These are phyloP conservation scores for Pelmatolapia mariae DNA, from an alignment of 2,113 vertebrate species.

Conservation along the genomic window DNA sequence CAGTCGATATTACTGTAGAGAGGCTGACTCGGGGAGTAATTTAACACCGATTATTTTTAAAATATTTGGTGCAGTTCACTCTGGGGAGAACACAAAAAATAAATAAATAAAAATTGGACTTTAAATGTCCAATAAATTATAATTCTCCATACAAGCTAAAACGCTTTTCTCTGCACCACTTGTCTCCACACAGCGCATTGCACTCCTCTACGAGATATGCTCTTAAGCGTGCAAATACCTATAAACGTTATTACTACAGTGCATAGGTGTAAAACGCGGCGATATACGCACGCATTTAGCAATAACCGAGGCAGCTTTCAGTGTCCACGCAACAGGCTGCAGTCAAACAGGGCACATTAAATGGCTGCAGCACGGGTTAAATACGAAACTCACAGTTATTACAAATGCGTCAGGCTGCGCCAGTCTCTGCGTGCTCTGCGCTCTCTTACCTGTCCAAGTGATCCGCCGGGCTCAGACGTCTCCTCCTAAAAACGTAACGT, in stretches of 20 bases:
- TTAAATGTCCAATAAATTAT: not conserved
- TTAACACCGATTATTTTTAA: not conserved
- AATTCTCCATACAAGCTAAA: not conserved
- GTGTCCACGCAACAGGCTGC: conserved; percentile 30
- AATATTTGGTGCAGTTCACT: not conserved
- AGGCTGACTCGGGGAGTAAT: not conserved
- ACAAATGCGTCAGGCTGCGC: not conserved
- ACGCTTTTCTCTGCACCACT: not conserved
- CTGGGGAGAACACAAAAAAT: not conserved
- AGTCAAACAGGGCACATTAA: not conserved
- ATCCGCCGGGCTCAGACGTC: not conserved
- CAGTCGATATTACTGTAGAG: not conserved
- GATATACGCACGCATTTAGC: not conserved
- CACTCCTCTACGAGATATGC: not conserved
- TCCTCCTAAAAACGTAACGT: not conserved
- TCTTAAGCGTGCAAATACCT: not conserved
- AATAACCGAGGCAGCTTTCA: not conserved
- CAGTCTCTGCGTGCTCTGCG: not conserved
- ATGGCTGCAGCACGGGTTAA: not conserved
- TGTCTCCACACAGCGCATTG: not conserved
- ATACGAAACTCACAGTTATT: not conserved
- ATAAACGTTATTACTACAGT: not conserved
- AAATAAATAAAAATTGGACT: not conserved
- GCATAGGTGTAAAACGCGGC: not conserved
- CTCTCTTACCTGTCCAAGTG: conserved; percentile 38